Percentiles rank a stretch among this genome's conserved stretches.
These are phyloP conservation scores for Ephialtes manifestator DNA, from an alignment of 2,888 invertebrate species.

Conservation along the genomic window DNA sequence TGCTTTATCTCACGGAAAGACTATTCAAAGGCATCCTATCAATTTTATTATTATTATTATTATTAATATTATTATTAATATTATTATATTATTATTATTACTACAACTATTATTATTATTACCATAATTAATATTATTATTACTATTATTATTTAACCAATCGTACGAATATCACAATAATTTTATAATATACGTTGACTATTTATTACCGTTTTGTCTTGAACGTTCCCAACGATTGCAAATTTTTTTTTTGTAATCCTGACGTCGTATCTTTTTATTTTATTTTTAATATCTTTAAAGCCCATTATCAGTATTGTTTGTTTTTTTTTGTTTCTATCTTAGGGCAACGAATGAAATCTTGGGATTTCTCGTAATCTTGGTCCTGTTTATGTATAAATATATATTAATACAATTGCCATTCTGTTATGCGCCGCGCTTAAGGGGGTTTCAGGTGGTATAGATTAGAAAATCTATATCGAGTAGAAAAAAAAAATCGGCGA, in stretches of 20 bases:
- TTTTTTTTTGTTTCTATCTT: not conserved
- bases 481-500: not conserved
- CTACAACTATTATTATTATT: constrained; percentile 37
- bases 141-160: constrained; percentile 43
- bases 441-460: not conserved
- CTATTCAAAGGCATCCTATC: constrained; percentile 51
- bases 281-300: constrained; percentile 8
- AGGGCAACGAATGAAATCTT: constrained; percentile 15
- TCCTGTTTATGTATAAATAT: constrained; percentile 33
- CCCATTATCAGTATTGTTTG: constrained; percentile 51
- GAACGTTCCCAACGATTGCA: constrained; percentile 19
- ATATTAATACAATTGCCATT: constrained; percentile 32
- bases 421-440: not conserved
- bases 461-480: not conserved
- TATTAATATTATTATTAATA: too few relatives aligned
- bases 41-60: constrained; percentile 37
- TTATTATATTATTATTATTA: too few relatives aligned
- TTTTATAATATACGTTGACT: constrained; percentile 60
- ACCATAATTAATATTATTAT: constrained; percentile 38
- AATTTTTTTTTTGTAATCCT: not conserved
- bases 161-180: constrained; percentile 57
- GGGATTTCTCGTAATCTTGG: constrained; percentile 9
- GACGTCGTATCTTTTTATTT: constrained; percentile 18
- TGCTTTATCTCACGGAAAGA: constrained; percentile 52
- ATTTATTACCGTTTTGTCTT: constrained; percentile 59